These are phyloP conservation scores for Diadophis punctatus DNA, from an alignment of 2,113 vertebrate genomes.

Conservation along the genomic window DNA sequence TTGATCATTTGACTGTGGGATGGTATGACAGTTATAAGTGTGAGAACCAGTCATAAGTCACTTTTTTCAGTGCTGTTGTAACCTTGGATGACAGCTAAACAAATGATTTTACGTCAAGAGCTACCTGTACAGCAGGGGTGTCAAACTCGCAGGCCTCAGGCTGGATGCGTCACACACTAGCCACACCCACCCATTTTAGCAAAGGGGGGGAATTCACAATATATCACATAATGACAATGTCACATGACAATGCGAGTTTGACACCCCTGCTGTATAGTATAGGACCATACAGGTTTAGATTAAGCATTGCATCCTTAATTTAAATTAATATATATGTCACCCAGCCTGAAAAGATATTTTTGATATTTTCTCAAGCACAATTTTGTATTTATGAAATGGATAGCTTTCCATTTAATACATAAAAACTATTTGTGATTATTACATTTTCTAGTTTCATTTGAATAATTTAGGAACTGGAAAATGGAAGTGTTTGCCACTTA, in stretches of 20 bases:
- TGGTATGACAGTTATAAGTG: background rate
- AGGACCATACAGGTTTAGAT: background rate
- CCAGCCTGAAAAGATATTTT: background rate
- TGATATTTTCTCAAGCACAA: background rate
- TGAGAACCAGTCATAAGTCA: background rate
- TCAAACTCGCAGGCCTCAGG: too few relatives aligned
- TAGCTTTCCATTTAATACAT: background rate
- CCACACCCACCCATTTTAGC: too few relatives aligned
- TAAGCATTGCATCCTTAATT: background rate
- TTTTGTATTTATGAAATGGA: background rate
- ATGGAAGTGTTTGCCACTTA: background rate
- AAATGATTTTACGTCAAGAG: background rate
- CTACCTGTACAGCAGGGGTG: background rate
- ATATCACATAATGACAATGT: too few relatives aligned
- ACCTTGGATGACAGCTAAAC: background rate
- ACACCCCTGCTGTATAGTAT: background rate
- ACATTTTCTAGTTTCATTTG: background rate
- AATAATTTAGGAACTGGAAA: background rate
- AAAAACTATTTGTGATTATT: background rate
- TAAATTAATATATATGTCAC: background rate
- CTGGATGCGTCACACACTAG: too few relatives aligned
- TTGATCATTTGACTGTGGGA: background rate
- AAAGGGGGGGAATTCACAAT: too few relatives aligned
- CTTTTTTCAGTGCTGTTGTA: background rate
- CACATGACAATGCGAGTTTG: too few relatives aligned